Percentiles rank a stretch among this genome's conserved stretches.
Conservation (phyloP, 2,113 vertebrate species). For the Columbina picui region DNA sequence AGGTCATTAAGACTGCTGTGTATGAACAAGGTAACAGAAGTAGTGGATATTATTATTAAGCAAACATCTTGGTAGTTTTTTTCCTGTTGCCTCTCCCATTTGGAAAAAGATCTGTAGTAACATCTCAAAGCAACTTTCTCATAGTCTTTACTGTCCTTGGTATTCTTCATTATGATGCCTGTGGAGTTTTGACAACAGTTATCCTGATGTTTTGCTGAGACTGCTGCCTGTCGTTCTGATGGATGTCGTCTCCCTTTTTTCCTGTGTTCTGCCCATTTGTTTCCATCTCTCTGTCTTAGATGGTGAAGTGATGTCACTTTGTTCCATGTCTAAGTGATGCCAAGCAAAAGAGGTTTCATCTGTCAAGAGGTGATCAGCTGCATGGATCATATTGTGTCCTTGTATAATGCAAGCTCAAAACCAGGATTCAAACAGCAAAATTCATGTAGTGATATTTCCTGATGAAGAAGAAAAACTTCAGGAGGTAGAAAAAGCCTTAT, state of each 20-base stretch:
- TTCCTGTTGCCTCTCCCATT: background rate
- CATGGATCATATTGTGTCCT: background rate
- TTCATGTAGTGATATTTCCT: background rate
- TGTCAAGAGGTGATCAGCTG: background rate
- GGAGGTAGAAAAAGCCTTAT: background rate
- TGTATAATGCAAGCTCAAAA: background rate
- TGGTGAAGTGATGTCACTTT: slow-evolving; percentile 14
- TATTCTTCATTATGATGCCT: background rate
- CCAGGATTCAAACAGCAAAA: background rate
- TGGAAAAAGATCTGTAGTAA: background rate
- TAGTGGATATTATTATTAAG: background rate
- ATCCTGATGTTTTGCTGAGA: background rate
- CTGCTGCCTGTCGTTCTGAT: slow-evolving; percentile 20
- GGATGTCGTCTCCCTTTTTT: background rate
- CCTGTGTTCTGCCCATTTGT: slow-evolving; percentile 6
- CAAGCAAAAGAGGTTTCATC: background rate
- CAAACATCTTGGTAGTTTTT: background rate
- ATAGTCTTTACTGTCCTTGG: background rate
- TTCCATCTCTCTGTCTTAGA: slow-evolving; percentile 2
- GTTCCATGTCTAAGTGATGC: background rate
- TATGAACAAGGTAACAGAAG: background rate
- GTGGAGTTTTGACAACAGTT: background rate
- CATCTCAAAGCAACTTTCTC: background rate
- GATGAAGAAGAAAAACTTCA: background rate
- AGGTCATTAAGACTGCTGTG: background rate